Evolutionary conservation across 2,888 invertebrate genomes (phyloP).

Genomic region (Morpho helenor): DNA sequence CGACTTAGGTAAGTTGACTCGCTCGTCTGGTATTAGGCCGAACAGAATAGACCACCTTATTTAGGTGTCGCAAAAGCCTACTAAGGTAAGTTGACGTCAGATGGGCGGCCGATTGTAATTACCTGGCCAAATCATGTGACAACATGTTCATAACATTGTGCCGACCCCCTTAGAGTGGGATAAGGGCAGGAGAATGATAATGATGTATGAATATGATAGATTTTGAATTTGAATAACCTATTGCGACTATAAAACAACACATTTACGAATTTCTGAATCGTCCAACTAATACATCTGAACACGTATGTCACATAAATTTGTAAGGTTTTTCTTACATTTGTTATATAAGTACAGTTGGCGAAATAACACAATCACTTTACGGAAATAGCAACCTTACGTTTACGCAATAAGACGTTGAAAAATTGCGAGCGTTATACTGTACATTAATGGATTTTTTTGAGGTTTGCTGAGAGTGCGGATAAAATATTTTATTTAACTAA

Average conservation of each 20-base stretch:
- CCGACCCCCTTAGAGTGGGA: too few relatives aligned
- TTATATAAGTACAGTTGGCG: conserved; percentile 13
- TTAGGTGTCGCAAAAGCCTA: too few relatives aligned
- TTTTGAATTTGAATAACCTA: neutral
- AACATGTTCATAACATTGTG: too few relatives aligned
- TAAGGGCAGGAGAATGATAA: too few relatives aligned
- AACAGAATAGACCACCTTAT: too few relatives aligned
- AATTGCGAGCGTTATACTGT: conserved; percentile 3
- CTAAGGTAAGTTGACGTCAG: too few relatives aligned
- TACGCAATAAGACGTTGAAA: neutral
- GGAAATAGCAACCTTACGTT: conserved; percentile 9
- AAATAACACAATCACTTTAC: neutral
- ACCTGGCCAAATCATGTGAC: too few relatives aligned
- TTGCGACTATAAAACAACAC: neutral
- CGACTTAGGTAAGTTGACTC: too few relatives aligned
- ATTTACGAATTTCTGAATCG: conserved; percentile 6
- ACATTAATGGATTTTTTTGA: conserved; percentile 27
- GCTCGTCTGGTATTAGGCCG: too few relatives aligned
- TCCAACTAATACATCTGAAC: conserved; percentile 34
- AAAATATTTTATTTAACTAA: conserved; percentile 30
- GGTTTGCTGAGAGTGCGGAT: conserved; percentile 25
- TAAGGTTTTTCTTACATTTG: conserved; percentile 21
- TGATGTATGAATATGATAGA: too few relatives aligned
- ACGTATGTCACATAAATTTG: conserved; percentile 27
- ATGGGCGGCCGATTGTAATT: too few relatives aligned